Evolutionary conservation across 2,797 vertebrate species (phyloP), one percentile per base, ranked within the genome.

Genomic region (Periparus ater): DNA sequence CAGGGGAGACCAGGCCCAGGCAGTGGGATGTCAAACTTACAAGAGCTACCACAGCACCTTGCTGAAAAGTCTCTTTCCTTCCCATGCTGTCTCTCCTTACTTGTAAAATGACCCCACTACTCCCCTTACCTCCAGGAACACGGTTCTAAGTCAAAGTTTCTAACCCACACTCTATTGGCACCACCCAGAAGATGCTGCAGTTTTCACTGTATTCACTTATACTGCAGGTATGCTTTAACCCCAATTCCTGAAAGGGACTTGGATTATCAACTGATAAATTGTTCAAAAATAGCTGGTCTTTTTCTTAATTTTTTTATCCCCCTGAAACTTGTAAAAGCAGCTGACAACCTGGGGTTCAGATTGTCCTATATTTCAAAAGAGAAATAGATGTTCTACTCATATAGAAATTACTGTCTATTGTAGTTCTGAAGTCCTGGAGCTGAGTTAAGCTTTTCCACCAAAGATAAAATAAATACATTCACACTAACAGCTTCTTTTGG

Each of bases 391-490:
- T 76, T 89, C 36, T 72, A 42, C 44, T 77, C 19, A 16, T 50
- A 76, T 23, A 88, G 34, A 90, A 88, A 91, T 76, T 73, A 81
- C 36, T 73, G 48, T 42, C 57, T 87, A 45, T 53, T 73, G 74
- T 73, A 82, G 29, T 53, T 13, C n/a, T 58, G 50, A 76, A 82
- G 45, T 90, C 20, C 61, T 83, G 68, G 67, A 89, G 32, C 53
- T 47, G 32, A 79, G 47, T 80, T 80, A 91, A 91, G 50, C 18
- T 91, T 86, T 85, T 73, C 32, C 34, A 50, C 55, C 42, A 57
- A 30, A 74, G 67, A 80, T 48, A 87, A 92, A 87, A 91, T 67
- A 89, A 82, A 83, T 87, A 48, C 10, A 71, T 87, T 82, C 30
- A 48, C 36, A 53, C 26, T 73, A 76, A 63, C 34, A 71, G 13